Conservation (phyloP, 2,113 vertebrate genomes). For the Chauna torquata region DNA sequence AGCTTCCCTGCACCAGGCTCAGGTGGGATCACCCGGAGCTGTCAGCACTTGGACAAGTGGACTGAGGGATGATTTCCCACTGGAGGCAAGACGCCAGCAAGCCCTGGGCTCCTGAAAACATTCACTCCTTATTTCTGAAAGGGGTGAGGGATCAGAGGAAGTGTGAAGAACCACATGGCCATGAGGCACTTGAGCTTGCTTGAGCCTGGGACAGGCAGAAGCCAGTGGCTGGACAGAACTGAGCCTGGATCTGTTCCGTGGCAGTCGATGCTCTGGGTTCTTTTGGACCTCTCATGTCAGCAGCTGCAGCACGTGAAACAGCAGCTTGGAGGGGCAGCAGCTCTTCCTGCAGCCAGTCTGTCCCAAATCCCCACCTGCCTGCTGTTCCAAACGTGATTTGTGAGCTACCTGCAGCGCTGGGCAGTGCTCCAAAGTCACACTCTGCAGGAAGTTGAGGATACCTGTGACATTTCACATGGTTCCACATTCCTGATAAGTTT, state of each 20-base stretch:
- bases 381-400: not conserved
- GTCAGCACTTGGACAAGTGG: not conserved
- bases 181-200: not conserved
- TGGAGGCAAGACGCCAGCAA: not conserved
- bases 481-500: not conserved
- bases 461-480: not conserved
- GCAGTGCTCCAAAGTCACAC: not conserved
- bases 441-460: not conserved
- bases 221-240: fast-evolving
- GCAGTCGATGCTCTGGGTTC: not conserved
- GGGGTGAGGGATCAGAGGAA: not conserved
- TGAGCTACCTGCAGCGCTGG: not conserved
- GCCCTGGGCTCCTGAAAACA: not conserved
- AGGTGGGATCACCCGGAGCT: not conserved
- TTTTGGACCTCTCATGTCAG: fast-evolving
- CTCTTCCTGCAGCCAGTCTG: fast-evolving
- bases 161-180: not conserved
- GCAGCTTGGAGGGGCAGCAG: not conserved
- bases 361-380: not conserved
- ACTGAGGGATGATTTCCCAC: not conserved
- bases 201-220: not conserved
- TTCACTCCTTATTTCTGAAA: not conserved
- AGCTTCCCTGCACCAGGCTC: fast-evolving
- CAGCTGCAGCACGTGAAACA: fast-evolving
- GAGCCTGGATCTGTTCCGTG: not conserved